Percentiles rank a stretch among this genome's conserved stretches.
Conservation (phyloP, 2,113 vertebrate species). For the Bubo scandiacus region DNA sequence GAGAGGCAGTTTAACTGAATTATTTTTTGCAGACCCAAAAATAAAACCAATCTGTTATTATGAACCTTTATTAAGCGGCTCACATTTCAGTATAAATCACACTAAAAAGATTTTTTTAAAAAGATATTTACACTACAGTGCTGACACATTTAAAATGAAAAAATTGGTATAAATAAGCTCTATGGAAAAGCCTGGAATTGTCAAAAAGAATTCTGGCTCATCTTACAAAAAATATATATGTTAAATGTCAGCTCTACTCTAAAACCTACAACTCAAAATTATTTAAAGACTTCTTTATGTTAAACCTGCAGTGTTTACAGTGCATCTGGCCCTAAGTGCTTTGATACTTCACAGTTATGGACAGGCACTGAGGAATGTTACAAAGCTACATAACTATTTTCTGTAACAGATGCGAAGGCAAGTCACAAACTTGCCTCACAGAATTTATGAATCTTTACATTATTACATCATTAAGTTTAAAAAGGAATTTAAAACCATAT, state of each 20-base stretch:
- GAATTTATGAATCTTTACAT: conserved; percentile 79
- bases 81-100: conserved; percentile 98
- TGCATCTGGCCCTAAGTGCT: conserved; percentile 89
- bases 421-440: conserved; percentile 73
- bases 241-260: conserved; percentile 91
- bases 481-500: conserved; percentile 82
- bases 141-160: conserved; percentile 90
- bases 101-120: conserved; percentile 90
- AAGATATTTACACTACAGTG: conserved; percentile 98
- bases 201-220: conserved; percentile 90
- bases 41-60: conserved; percentile 79
- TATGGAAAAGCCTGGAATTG: conserved; percentile 90
- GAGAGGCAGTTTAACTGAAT: conserved; percentile 71
- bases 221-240: conserved; percentile 93
- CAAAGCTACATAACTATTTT: conserved; percentile 91
- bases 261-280: conserved; percentile 87
- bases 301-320: conserved; percentile 86
- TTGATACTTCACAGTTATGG: conserved; percentile 91
- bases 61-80: conserved; percentile 96
- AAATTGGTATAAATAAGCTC: conserved; percentile 95
- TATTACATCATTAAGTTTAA: conserved; percentile 78
- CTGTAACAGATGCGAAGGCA: conserved; percentile 79
- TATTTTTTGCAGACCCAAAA: conserved; percentile 73
- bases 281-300: conserved; percentile 83
- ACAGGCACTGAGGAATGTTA: conserved; percentile 98